Evolutionary conservation across 2,888 invertebrate species (phyloP), one percentile per base, ranked within the genome.

Genomic region (Charanyca ferruginea): DNA sequence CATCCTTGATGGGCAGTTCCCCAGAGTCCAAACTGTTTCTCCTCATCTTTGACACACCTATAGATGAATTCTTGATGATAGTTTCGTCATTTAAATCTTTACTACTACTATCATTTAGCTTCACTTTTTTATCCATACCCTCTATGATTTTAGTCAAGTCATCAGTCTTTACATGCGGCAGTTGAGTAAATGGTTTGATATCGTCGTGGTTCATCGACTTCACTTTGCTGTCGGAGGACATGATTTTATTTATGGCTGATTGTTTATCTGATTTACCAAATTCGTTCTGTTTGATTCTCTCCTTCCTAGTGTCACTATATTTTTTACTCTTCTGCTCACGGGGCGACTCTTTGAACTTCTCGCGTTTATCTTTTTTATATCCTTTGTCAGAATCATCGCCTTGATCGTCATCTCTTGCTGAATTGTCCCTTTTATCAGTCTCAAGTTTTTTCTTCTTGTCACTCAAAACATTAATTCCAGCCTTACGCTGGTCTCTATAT

Each of bases 361-460:
- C 95, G 55, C 90, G 88, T 73, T 93, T 94, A 23, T 94, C 94
- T 81, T 91, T 94, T 73, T 90, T 92, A 61, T 80, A 83, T 18
- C 85, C 87, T 80, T 86, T 92, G 60, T 94, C 94, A 42, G 86
- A 87, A 65, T 94, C 93, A n/a, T 96, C 96, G 6, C 78, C 84
- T 60, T 79, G 83, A 20, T 94, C 94, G 18, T 94, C 94, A 58
- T 96, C 95, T 70, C 94, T 95, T 47, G 87, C 90, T 42, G 85
- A 80, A 60, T 84, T 89, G 51, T 92, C 94, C 59, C 93, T 95
- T 58, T 94, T 95, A 61, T 94, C 94, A 81, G 86, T 89, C 54
- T 96, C 96, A 68, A 85, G 66, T 79, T 91, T 94, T 78, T 96
- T 95, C 73, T 95, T 95, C 71, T 95, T 95, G 68, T 96, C 96